Evolutionary conservation across 2,113 vertebrate genomes (phyloP).

Genomic region (Pseudorasbora parva): DNA sequence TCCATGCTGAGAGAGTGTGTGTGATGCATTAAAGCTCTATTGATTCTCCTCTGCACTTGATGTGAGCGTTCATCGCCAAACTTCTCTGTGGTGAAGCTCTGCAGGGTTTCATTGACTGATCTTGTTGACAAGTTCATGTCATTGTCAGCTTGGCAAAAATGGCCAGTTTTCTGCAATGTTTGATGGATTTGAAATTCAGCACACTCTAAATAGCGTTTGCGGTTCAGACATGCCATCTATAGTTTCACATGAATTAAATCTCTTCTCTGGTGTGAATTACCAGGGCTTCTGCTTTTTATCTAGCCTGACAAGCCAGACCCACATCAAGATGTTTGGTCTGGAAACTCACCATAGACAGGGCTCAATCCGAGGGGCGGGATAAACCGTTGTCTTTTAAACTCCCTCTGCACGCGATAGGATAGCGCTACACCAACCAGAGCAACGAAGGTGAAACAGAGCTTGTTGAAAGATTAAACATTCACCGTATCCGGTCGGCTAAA

Average conservation of each 20-base stretch:
- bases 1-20: conserved; percentile 10
- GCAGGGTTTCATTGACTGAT: conserved; percentile 19
- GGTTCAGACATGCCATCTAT: background rate
- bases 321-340: too few relatives aligned
- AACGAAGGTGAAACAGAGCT: too few relatives aligned
- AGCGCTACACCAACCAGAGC: too few relatives aligned
- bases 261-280: conserved; percentile 7
- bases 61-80: background rate
- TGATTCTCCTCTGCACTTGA: conserved; percentile 40
- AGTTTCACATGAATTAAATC: conserved; percentile 26
- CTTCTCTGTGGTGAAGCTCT: conserved; percentile 6
- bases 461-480: too few relatives aligned
- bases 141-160: conserved; percentile 36
- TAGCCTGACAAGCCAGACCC: too few relatives aligned
- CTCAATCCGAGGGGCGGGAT: too few relatives aligned
- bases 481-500: too few relatives aligned
- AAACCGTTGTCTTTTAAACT: too few relatives aligned
- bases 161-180: conserved; percentile 6
- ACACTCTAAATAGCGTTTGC: conserved; percentile 14
- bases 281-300: too few relatives aligned
- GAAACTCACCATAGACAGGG: too few relatives aligned
- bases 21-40: conserved; percentile 40
- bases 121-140: conserved; percentile 36
- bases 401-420: too few relatives aligned
- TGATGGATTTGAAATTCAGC: conserved; percentile 32